Evolutionary conservation across 35 echinoderm and acorn worm genomes (phyloP).

Genomic region (Ptychodera flava): DNA sequence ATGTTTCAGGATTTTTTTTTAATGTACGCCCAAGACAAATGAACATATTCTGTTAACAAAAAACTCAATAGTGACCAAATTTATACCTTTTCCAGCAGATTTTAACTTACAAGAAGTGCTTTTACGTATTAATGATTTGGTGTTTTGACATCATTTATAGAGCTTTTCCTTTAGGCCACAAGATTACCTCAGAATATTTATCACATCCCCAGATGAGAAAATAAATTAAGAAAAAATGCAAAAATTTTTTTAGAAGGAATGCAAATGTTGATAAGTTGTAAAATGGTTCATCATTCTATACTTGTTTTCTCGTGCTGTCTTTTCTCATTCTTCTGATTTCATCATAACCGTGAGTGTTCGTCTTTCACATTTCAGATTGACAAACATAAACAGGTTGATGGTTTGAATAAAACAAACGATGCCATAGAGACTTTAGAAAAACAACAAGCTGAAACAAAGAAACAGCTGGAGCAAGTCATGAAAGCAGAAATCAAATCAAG

Average conservation of each 20-base stretch:
- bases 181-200: neutral
- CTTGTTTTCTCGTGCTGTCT: too few species aligned
- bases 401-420: constrained; percentile 68
- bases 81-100: neutral
- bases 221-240: too few species aligned
- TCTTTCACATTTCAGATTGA: constrained; percentile 89
- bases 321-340: too few species aligned
- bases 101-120: neutral
- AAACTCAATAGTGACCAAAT: too few species aligned
- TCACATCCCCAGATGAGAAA: too few species aligned
- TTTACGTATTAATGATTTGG: neutral
- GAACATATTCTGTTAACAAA: too few species aligned
- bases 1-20: too few species aligned
- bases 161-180: neutral
- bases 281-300: too few species aligned
- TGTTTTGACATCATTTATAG: neutral
- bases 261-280: too few species aligned
- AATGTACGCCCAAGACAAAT: too few species aligned
- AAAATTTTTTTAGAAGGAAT: too few species aligned
- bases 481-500: constrained; percentile 99
- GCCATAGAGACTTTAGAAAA: constrained; percentile 81
- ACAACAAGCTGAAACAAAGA: constrained; percentile 87
- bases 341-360: too few species aligned
- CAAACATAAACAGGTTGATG: constrained; percentile 72
- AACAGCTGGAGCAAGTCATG: constrained; percentile 98